phyloP scores from a whole-genome alignment of 2,888 invertebrate genomes.

The Nymphalis urticae region DNA sequence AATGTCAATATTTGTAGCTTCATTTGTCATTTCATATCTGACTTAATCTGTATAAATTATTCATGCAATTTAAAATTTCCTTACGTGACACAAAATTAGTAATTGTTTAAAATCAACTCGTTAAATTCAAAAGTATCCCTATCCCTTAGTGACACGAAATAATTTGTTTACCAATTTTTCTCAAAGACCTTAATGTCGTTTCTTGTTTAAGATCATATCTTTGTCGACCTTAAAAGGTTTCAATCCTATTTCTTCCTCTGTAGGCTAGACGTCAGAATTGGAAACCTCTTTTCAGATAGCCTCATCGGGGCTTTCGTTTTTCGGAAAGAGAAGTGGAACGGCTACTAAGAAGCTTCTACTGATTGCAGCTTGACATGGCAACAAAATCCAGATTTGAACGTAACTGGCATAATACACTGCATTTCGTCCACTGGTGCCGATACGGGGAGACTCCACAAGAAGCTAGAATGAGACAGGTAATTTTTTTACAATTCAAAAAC shows the following conservation, averaged over 20 bases:
- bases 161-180: neutral
- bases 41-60: neutral
- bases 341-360: constrained; percentile 80
- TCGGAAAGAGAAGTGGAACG: constrained; percentile 67
- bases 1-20: constrained; percentile 13
- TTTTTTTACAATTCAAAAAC: constrained; percentile 33
- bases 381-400: constrained; percentile 82
- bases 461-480: constrained; percentile 86
- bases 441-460: constrained; percentile 86
- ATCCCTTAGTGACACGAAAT: constrained; percentile 33
- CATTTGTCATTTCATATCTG: constrained; percentile 12
- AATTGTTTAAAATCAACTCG: constrained; percentile 23
- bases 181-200: constrained; percentile 15
- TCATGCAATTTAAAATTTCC: neutral
- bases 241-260: constrained; percentile 39
- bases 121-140: constrained; percentile 35
- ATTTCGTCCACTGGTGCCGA: constrained; percentile 86
- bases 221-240: constrained; percentile 42
- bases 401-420: constrained; percentile 86
- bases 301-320: constrained; percentile 73
- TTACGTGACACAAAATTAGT: constrained; percentile 36
- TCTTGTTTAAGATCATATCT: constrained; percentile 4
- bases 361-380: constrained; percentile 82
- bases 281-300: constrained; percentile 81
- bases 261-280: constrained; percentile 73